Evolutionary conservation across 2,797 vertebrate species (phyloP).

Genomic region (Smutsia temminckii): DNA sequence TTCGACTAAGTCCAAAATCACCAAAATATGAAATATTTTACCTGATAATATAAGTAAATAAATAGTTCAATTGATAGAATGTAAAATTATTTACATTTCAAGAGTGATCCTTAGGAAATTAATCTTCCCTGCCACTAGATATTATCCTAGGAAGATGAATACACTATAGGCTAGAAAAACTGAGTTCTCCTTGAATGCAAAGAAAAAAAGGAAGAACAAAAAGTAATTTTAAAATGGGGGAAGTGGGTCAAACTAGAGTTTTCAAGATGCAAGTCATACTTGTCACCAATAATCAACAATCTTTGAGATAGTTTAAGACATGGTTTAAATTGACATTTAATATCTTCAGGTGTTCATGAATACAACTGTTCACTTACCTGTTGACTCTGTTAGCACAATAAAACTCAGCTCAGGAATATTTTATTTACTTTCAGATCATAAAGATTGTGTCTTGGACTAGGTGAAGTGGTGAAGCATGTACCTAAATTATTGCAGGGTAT

Average conservation of each 20-base stretch:
- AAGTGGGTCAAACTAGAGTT: neutral
- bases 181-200: neutral
- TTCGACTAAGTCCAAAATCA: slow-evolving; percentile 57
- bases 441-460: slow-evolving; percentile 7
- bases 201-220: neutral
- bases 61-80: neutral
- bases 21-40: slow-evolving; percentile 57
- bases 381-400: neutral
- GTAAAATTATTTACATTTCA: neutral
- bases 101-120: neutral
- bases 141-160: neutral
- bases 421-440: slow-evolving; percentile 27
- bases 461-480: neutral
- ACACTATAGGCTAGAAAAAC: neutral
- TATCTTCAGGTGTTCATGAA: neutral
- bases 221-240: neutral
- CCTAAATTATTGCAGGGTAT: slow-evolving; percentile 52
- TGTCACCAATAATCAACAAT: slow-evolving; percentile 45
- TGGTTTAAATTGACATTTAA: slow-evolving; percentile 38
- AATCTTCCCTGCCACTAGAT: neutral
- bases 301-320: neutral
- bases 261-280: slow-evolving; percentile 5
- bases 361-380: neutral
- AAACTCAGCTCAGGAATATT: neutral
- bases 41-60: neutral